Evolutionary conservation across 2,797 vertebrate genomes (phyloP).

Genomic region (Karalla daura): DNA sequence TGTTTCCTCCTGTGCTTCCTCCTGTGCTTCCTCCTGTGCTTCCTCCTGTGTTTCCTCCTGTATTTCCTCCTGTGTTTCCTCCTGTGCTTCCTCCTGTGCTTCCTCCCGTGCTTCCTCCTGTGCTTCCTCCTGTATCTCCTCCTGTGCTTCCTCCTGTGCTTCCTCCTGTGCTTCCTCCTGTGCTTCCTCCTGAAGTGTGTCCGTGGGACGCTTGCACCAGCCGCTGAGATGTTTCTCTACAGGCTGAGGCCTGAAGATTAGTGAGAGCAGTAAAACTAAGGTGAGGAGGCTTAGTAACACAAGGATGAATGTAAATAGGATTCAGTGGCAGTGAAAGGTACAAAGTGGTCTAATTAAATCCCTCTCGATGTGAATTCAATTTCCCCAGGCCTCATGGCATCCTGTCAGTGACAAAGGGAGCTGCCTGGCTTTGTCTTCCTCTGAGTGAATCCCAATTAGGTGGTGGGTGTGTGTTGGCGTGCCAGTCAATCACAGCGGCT

Average conservation of each 20-base stretch:
- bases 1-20: too few species aligned
- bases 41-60: too few species aligned
- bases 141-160: too few species aligned
- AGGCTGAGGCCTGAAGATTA: conserved; percentile 59
- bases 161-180: too few species aligned
- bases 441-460: conserved; percentile 71
- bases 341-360: conserved; percentile 79
- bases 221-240: too few species aligned
- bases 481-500: conserved; percentile 67
- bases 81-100: too few species aligned
- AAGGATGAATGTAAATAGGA: conserved; percentile 72
- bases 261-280: conserved; percentile 45
- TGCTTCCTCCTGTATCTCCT: too few species aligned
- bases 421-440: conserved; percentile 63
- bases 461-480: conserved; percentile 47
- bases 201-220: background rate
- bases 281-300: conserved; percentile 56
- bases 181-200: too few species aligned
- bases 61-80: too few species aligned
- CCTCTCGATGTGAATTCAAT: conserved; percentile 70
- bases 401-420: conserved; percentile 68
- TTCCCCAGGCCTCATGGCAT: conserved; percentile 62
- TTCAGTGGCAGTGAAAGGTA: conserved; percentile 68
- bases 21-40: too few species aligned
- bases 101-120: too few species aligned